phyloP scores from a whole-genome alignment of 92 coral and sea anemone genomes.

The Parazoanthus atlanticus region DNA sequence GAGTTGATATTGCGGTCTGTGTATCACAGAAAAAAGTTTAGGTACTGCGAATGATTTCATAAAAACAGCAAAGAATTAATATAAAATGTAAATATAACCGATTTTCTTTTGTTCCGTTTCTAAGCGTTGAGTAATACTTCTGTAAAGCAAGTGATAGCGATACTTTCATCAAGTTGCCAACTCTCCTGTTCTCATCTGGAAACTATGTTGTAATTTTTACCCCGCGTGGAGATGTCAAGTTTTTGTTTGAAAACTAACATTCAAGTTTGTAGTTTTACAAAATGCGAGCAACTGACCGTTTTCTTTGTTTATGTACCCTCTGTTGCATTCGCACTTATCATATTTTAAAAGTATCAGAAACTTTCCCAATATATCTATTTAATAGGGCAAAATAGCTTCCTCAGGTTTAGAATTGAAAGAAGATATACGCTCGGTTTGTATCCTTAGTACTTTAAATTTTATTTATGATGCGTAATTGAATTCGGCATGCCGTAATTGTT shows the following conservation, averaged over 20 bases:
- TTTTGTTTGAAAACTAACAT: no score
- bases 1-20: background rate
- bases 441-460: background rate
- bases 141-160: background rate
- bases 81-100: background rate
- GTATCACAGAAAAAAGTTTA: background rate
- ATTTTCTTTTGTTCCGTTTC: background rate
- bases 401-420: background rate
- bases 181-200: background rate
- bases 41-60: background rate
- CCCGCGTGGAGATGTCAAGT: background rate
- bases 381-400: background rate
- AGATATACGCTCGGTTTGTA: background rate
- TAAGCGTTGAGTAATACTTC: background rate
- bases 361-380: background rate
- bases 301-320: background rate
- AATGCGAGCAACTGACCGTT: background rate
- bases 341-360: background rate
- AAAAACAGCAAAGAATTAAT: conserved; percentile 9
- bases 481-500: conserved; percentile 35
- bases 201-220: background rate
- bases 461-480: conserved; percentile 28
- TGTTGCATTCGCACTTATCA: background rate
- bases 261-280: background rate
- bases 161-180: background rate